Conservation (phyloP, 2,888 invertebrate species). For the Agriopis marginaria region DNA sequence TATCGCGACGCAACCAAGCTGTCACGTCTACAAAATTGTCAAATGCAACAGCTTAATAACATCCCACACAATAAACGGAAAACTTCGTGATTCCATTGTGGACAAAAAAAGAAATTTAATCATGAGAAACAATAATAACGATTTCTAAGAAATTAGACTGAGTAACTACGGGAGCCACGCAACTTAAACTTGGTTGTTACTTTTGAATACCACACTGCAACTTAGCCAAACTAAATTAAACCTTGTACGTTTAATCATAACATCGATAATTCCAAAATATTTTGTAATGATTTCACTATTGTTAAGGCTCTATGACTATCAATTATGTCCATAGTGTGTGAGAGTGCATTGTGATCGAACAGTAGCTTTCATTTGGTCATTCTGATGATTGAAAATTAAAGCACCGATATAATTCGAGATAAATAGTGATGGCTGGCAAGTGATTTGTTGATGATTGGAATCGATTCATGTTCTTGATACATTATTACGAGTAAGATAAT, state of each 20-base stretch:
- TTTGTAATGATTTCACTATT: conserved; percentile 76
- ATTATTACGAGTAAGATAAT: background rate
- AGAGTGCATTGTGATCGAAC: conserved; percentile 82
- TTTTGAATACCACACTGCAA: conserved; percentile 68
- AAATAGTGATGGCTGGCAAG: conserved; percentile 66
- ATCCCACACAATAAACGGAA: conserved; percentile 71
- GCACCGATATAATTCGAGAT: conserved; percentile 83
- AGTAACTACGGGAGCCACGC: conserved; percentile 86
- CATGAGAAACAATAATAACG: conserved; percentile 86
- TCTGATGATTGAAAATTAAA: conserved; percentile 83
- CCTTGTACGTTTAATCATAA: conserved; percentile 53
- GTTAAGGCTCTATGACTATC: conserved; percentile 84
- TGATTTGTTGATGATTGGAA: conserved; percentile 33
- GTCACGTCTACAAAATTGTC: conserved; percentile 56
- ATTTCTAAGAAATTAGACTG: conserved; percentile 83
- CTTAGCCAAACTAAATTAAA: conserved; percentile 47
- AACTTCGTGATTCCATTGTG: conserved; percentile 76
- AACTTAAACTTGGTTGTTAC: conserved; percentile 77
- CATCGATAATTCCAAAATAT: conserved; percentile 41
- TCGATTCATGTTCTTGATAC: conserved; percentile 20
- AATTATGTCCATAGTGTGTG: conserved; percentile 82
- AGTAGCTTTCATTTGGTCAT: conserved; percentile 82
- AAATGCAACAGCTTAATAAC: conserved; percentile 63
- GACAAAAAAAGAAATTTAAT: conserved; percentile 85
- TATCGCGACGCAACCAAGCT: conserved; percentile 38